Base-by-base conservation (phyloP, 2,888 invertebrate species). In the Ptychoptera albimana region DNA sequence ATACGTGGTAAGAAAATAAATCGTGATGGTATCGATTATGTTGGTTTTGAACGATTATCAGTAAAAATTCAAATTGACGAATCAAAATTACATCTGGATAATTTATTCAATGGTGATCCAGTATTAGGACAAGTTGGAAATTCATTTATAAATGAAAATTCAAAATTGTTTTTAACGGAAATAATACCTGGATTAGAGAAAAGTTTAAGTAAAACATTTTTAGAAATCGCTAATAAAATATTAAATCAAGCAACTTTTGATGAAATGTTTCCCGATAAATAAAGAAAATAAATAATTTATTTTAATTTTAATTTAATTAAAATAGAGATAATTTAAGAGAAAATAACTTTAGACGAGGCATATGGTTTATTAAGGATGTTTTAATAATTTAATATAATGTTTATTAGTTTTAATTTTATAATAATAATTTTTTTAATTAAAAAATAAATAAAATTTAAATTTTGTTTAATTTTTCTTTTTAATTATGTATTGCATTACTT, bases 161-260 rank as follows among this genome's bases (percentile, higher is more conserved):
- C 60, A 39, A 59, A 64, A 8, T 48, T 65, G 11, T 65, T 64
- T 47, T 50, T 65, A 30, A 57, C 52, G 43, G 65, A 65, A 49
- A 60, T 65, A 39, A 56, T 60, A 43, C 65, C 65, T 0, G 64
- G 66, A 3, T 50, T 65, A 40, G 65, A 65, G 48, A 59, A 57
- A 29, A 60, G 60, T 5, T 48, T 65, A 14, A 60, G 65, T 5
- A 55, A 60, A 42, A 61, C 61, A 46, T 66, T 65, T 45, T 45
- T 63, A 2, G 59, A 58, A 46, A 62, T 64, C 31, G 62, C 64
- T 6, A 64, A 65, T 52, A 55, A 60, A 43, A 59, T 65, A 34
- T 50, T 64, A 43, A 53, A 53, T 13, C 57, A 57, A 7, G 60
- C 64, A 1, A 65, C 64, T 5, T 65, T 55, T 35, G 65, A 65